Percentiles rank a stretch among this genome's conserved stretches.
These are phyloP conservation scores for Eupithecia centaureata DNA, from an alignment of 2,888 invertebrate species.

Conservation along the genomic window DNA sequence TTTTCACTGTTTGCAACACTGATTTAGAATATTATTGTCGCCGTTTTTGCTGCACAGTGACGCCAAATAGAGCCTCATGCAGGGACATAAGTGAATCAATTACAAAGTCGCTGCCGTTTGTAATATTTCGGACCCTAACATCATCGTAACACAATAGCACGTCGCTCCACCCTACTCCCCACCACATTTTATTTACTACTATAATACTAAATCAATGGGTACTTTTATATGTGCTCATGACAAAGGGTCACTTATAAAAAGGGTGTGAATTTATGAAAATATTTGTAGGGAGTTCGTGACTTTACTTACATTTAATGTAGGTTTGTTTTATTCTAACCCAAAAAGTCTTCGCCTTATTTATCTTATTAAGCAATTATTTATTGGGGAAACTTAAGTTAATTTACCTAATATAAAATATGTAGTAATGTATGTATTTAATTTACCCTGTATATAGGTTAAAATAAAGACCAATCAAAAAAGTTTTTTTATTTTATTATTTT, in stretches of 20 bases:
- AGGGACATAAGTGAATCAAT: conserved; percentile 80
- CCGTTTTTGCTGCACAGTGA: conserved; percentile 14
- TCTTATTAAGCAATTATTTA: no score
- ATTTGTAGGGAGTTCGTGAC: background rate
- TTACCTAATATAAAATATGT: no score
- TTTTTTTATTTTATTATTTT: no score
- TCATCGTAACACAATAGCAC: conserved; percentile 71
- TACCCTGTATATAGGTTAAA: no score
- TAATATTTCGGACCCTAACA: conserved; percentile 72
- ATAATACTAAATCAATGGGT: conserved; percentile 81
- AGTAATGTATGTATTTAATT: no score
- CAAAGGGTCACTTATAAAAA: conserved; percentile 62
- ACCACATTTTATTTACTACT: conserved; percentile 82
- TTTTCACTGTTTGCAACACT: background rate
- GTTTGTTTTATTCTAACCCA: background rate
- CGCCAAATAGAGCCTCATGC: conserved; percentile 51
- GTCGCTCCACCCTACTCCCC: conserved; percentile 83
- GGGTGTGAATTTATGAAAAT: conserved; percentile 67
- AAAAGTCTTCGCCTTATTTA: no score
- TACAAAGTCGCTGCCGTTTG: conserved; percentile 70
- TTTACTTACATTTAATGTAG: background rate
- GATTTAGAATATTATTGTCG: background rate
- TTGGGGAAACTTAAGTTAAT: no score
- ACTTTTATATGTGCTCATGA: conserved; percentile 67
- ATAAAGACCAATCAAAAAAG: no score